A percentile compares a stretch with the other conserved stretches of the same genome.
phyloP scores from a whole-genome alignment of 2,888 invertebrate species.

The Dicyrtomina minuta region DNA sequence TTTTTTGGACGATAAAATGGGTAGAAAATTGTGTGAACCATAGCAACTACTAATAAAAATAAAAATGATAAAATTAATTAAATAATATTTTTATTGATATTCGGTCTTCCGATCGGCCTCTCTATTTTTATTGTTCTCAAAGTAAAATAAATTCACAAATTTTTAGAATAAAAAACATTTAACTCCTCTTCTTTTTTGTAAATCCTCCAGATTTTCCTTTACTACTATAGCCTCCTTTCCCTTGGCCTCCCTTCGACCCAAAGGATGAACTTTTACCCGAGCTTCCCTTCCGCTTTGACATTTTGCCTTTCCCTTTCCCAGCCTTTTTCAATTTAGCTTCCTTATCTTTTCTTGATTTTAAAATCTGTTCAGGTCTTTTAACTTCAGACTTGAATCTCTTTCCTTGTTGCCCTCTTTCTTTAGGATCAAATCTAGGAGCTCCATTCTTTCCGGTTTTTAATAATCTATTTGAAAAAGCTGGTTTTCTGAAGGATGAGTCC shows the following conservation, averaged over 20 bases:
- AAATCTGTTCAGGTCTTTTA: slow-evolving; percentile 73
- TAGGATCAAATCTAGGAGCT: slow-evolving; percentile 23
- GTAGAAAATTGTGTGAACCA: too few species aligned
- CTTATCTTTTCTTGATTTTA: slow-evolving; percentile 69
- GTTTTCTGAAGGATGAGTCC: slow-evolving; percentile 32
- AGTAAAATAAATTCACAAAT: too few species aligned
- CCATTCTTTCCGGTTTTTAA: slow-evolving; percentile 45
- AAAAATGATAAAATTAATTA: too few species aligned
- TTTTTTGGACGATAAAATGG: too few species aligned
- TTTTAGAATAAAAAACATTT: neutral
- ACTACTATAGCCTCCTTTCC: neutral
- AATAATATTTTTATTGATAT: too few species aligned
- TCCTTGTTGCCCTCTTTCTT: slow-evolving; percentile 30
- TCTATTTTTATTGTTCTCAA: too few species aligned
- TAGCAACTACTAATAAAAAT: too few species aligned
- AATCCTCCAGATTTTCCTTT: slow-evolving; percentile 4
- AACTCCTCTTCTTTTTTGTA: neutral
- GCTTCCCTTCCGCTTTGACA: slow-evolving; percentile 23
- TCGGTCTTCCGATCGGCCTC: too few species aligned
- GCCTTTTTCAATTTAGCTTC: slow-evolving; percentile 61
- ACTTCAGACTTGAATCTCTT: slow-evolving; percentile 56
- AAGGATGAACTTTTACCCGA: neutral
- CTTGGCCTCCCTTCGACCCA: slow-evolving; percentile 18
- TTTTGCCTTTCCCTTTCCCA: slow-evolving; percentile 37
- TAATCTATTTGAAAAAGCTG: slow-evolving; percentile 46